Conservation (phyloP, 2,888 invertebrate genomes). For the Eudasyphora cyanicolor region DNA sequence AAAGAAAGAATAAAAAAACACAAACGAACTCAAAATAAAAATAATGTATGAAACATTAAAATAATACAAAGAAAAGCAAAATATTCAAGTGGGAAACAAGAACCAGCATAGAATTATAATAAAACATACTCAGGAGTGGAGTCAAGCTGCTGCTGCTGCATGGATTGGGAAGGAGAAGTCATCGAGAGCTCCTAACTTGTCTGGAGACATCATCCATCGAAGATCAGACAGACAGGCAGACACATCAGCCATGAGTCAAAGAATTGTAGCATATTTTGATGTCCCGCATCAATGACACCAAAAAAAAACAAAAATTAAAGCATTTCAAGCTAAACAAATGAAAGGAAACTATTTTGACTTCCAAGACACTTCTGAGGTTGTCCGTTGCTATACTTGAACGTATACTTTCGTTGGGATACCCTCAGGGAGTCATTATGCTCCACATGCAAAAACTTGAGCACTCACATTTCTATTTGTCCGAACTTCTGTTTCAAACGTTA, state of each 20-base stretch:
- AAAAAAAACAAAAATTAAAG: constrained; percentile 29
- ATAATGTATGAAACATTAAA: constrained; percentile 20
- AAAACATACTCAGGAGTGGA: constrained; percentile 46
- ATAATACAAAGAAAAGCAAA: not conserved
- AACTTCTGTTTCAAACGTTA: no score
- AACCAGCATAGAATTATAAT: constrained; percentile 40
- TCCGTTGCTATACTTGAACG: not conserved
- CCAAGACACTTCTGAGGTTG: not conserved
- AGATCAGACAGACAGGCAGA: constrained; percentile 1
- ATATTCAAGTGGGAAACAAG: not conserved
- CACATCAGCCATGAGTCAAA: constrained; percentile 34
- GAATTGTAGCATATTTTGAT: constrained; percentile 73
- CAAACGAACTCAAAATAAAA: not conserved
- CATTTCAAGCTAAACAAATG: constrained; percentile 51
- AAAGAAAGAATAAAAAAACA: constrained; percentile 17
- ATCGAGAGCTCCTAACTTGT: no score
- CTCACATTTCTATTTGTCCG: no score
- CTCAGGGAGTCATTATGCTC: constrained; percentile 43
- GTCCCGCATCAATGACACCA: constrained; percentile 49
- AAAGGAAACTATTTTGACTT: not conserved
- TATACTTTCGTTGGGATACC: not conserved
- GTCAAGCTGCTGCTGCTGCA: not conserved
- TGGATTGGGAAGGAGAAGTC: not conserved
- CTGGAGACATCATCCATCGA: constrained; percentile 2
- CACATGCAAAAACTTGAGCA: no score